Evolutionary conservation across 2,888 invertebrate genomes (phyloP), one percentile per base, ranked within the genome.

Genomic region (Byasa hedistus): DNA sequence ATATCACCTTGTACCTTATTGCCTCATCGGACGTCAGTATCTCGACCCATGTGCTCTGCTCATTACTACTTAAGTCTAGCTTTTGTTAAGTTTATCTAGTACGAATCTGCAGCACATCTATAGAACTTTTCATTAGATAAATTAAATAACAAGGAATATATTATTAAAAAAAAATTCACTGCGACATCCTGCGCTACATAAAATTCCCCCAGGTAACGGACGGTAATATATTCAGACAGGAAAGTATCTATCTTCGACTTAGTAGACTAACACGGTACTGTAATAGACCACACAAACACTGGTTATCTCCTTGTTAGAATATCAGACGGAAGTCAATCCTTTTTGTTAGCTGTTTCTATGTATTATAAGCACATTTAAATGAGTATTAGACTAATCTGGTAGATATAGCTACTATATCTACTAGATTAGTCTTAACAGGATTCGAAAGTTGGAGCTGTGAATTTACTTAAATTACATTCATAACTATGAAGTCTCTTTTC

Each of bases 171-270:
- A 81, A 74, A 79, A 81, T 83, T 83, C 83, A 86, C 86, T 87
- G 86, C 83, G 81, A 86, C 84, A 88, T 90, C 89, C 89, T 85
- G 87, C 63, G 71, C 74, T 78, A 83, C 87, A 88, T 89, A 89
- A 82, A 87, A 88, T 86, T 85, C 82, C 77, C 80, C 78, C 81
- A 82, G 83, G 81, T 88, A 89, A 86, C 86, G 83, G 84, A 86
- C 79, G 77, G 80, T 85, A 83, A 89, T 87, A 86, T 89, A 88
- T 88, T 83, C 87, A 69, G 82, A 79, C 84, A 84, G 84, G 84
- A 84, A 81, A 81, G 81, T 77, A 86, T 86, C 83, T 80, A 80
- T 86, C 85, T 84, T 83, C 73, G 73, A 74, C 67, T 60, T 71
- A 67, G 64, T 65, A 44, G 17, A 51, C 51, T 55, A 56, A 62